phyloP scores from a whole-genome alignment of 2,113 vertebrate genomes.

The Actenoides hombroni region DNA sequence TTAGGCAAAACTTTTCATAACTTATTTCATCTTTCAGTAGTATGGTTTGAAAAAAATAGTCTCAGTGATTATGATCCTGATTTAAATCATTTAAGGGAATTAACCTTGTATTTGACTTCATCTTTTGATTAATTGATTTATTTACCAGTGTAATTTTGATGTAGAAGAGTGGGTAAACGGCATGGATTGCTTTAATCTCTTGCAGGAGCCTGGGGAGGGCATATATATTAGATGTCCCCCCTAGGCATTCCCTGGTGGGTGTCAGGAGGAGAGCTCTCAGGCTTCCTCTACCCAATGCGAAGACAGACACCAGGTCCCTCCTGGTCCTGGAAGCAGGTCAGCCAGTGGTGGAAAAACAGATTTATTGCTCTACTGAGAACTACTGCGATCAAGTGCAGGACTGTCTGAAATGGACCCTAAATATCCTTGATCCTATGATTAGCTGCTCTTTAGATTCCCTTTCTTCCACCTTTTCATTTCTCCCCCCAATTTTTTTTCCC shows the following conservation, averaged over 20 bases:
- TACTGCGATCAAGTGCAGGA: neutral
- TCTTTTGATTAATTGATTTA: neutral
- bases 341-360: neutral
- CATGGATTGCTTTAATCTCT: neutral
- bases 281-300: accelerated
- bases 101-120: neutral
- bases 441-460: neutral
- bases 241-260: neutral
- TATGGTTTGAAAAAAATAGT: neutral
- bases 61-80: neutral
- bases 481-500: neutral
- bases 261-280: neutral
- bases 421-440: neutral
- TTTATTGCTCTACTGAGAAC: neutral
- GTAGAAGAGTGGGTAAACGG: neutral
- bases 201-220: neutral
- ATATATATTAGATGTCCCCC: neutral
- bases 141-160: neutral
- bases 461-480: neutral
- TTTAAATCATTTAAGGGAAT: neutral
- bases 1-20: neutral
- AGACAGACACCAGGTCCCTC: neutral
- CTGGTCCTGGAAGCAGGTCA: neutral
- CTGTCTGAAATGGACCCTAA: neutral
- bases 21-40: neutral